Conservation (phyloP, 2,797 vertebrate species). For the Syndactyla subalaris region DNA sequence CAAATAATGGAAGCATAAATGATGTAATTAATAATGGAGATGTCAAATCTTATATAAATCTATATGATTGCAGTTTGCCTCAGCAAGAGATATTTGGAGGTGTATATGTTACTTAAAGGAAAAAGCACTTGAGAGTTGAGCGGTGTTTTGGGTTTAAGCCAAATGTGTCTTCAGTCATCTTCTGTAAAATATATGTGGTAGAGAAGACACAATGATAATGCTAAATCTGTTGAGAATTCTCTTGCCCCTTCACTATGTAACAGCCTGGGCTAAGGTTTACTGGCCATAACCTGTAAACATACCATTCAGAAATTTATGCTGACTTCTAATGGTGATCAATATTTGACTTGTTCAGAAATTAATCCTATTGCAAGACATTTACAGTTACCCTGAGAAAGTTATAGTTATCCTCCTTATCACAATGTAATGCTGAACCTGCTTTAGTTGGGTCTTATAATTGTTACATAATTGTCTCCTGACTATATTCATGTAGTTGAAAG, state of each 20-base stretch:
- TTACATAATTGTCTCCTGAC: not conserved
- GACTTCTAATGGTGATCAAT: not conserved
- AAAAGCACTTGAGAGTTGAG: not conserved
- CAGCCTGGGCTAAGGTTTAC: not conserved
- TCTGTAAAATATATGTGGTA: not conserved
- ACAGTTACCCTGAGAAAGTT: not conserved
- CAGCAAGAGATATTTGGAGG: not conserved
- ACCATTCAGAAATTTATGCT: not conserved
- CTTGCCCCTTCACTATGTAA: fast-evolving
- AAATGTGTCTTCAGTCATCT: not conserved
- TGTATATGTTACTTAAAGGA: not conserved
- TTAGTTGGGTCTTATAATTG: not conserved
- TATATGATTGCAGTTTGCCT: not conserved
- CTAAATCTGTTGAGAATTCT: not conserved
- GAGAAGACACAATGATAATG: not conserved
- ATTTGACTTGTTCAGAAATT: not conserved
- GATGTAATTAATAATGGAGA: not conserved
- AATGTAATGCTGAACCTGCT: not conserved
- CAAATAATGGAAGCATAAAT: not conserved
- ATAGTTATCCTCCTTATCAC: not conserved
- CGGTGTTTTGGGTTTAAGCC: not conserved
- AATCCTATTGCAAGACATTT: not conserved
- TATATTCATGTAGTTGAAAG: not conserved
- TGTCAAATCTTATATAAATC: not conserved
- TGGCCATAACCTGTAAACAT: not conserved